Base-by-base conservation (phyloP, 2,797 vertebrate genomes). In the Sylvilagus floridanus region DNA sequence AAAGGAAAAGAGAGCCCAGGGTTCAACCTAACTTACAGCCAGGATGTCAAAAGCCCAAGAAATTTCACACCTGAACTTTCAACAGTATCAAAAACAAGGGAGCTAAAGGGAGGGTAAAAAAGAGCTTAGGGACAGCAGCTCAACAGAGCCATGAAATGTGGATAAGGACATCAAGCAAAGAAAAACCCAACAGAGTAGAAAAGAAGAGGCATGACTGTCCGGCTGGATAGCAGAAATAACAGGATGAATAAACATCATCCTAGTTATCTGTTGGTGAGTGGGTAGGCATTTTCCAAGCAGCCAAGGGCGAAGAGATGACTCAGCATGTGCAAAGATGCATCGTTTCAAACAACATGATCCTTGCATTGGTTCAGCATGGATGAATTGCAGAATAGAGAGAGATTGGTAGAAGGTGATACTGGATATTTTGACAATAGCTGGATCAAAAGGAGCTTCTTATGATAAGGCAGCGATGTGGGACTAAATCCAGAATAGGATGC, bases 171-270 rank as follows among this genome's bases (percentile, higher is more conserved):
- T 30, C 30, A 72, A 47, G 28, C 73, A 60, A 87, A 90, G 60
- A 94, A 93, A 93, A 94, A 76, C 7, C 68, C 79, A 83, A 19
- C 7, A 73, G 8, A 72, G 79, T 92, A 26, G 69, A 66, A 78
- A 90, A 65, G 21, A 81, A 72, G 42, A 71, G 90, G 7, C 47
- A 26, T 10, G 9, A 71, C 11, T 81, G 35, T 88, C 62, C 68
- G 54, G 32, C 42, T 47, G 7, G 32, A 24, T n/a, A 52, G 30
- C 1, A 50, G 50, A 26, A 72, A 93, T 14, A 73, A 3, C 19
- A 84, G 88, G 62, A 35, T 75, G 68, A 91, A 78, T 24, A 30
- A 17, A 92, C 26, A 72, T 28, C 0, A 9, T 16, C 37, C 42
- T 93, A 84, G 32, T 78, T 78, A 69, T 26, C 85, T 50, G 35